Base-by-base conservation (phyloP, 2,888 invertebrate species). In the Volucella bombylans region DNA sequence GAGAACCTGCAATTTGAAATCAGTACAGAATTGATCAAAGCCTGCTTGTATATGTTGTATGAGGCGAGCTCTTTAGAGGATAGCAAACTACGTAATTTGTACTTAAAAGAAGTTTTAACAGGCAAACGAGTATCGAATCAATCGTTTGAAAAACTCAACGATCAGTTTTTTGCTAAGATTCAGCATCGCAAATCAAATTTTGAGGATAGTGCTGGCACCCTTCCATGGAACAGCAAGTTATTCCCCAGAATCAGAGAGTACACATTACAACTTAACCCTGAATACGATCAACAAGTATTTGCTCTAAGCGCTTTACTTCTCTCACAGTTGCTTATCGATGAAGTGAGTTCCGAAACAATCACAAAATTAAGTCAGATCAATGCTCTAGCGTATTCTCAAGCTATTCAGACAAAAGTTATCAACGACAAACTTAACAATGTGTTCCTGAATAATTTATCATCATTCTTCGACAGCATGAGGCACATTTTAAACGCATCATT, bases 1-100 rank as follows among this genome's bases (percentile, higher is more conserved):
- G 72, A 80, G 8, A 31, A 82, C 3, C 79, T 90, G 0, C 61
- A 89, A 9, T 80, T 90, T 8, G 73, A 76, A 45, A 71, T 77
- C 1, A 76, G 88, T 1, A 86, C 74, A 49, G 38, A 88, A 6
- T 14, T 89, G 14, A 12, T 87, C 0, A 88, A 88, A 4, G 90
- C 90, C 78, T 88, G 92, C 6, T 73, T 93, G 23, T 89, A 92
- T 14, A 90, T 92, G 59, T 88, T 93, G 54, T 93, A 93, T 78
- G 92, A 93, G 86, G 87, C 87, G 1, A 91, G 93, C 18, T 89
- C 92, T 0, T 72, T 89, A 6, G 87, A 88, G 1, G 93, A 93
- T 71, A 86, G 90, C 0, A 82, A 89, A 4, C 62, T 92, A 31
- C 89, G 93, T 47, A 87, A 90, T 80, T 77, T 89, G 2, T 90